phyloP scores from a whole-genome alignment of 2,113 vertebrate genomes.

The Petroica traversi region DNA sequence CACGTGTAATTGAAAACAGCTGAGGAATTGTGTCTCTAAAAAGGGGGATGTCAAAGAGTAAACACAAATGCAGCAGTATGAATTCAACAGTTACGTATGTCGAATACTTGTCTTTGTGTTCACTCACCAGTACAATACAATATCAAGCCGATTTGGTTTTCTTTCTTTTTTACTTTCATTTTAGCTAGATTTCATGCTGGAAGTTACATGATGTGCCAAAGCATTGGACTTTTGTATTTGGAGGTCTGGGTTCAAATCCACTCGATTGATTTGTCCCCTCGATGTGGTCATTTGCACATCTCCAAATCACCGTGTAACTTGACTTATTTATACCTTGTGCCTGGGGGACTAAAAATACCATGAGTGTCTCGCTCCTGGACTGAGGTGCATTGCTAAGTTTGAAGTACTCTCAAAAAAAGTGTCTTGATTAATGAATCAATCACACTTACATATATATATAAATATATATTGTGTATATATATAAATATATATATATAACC shows the following conservation, averaged over 20 bases:
- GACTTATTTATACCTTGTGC: background rate
- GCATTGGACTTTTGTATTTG: slow-evolving; percentile 26
- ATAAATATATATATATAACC: background rate
- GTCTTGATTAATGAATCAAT: slow-evolving; percentile 5
- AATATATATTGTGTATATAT: background rate
- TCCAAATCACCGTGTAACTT: slow-evolving; percentile 40
- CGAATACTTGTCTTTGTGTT: background rate
- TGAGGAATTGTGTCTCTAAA: slow-evolving; percentile 5
- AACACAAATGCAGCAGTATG: slow-evolving; percentile 27
- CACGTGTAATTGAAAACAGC: slow-evolving; percentile 25
- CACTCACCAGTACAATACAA: background rate
- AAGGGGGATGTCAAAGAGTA: slow-evolving; percentile 21
- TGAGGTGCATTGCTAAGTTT: slow-evolving; percentile 8
- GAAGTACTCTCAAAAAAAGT: background rate
- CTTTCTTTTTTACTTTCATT: slow-evolving; percentile 21
- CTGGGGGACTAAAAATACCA: background rate
- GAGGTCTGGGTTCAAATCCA: slow-evolving; percentile 33
- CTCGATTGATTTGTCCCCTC: slow-evolving; percentile 12
- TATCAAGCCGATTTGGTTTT: slow-evolving; percentile 9
- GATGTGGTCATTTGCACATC: slow-evolving; percentile 27
- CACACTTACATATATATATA: background rate
- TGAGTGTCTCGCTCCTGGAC: background rate
- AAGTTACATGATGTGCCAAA: slow-evolving; percentile 56
- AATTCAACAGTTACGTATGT: background rate
- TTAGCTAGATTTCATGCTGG: background rate